Base-by-base conservation (phyloP, 2,888 invertebrate genomes). In the Petrolisthes cinctipes region DNA sequence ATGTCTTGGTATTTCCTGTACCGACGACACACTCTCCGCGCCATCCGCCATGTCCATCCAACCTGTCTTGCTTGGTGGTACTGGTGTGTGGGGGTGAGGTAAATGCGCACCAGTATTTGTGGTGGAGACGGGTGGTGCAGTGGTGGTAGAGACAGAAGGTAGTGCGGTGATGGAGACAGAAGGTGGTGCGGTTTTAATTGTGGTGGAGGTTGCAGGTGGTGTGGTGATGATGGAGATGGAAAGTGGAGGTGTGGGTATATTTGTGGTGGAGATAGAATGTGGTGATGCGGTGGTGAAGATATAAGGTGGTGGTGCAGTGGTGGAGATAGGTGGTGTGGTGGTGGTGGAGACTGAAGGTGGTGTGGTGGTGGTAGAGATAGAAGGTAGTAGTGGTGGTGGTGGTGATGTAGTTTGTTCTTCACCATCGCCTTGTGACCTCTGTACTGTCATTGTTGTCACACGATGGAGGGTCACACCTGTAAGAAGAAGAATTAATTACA, bases 371-470 rank as follows among this genome's bases (percentile, higher is more conserved):
- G n/a, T 51, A 37, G 79, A 7, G 53, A 37, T n/a, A 82, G 23
- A n/a, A 23, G 68, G 11, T 5, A 75, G n/a, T 57, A 66, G 82
- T 61, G 23, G 37, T 54, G 20, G 71, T 11, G 84, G 73, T 14
- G 56, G 51, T 9, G 82, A 66, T n/a, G 75, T n/a, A 51, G 83
- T 81, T 53, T 87, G 85, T 53, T 89, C 89, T 61, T 89, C 85
- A 0, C 89, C 89, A 89, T 89, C 89, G 23, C 89, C 89, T 9
- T 84, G 83, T 61, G 89, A 89, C 56, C 89, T 88, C 61, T 82
- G 82, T 11, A 76, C 88, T n/a, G 85, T 37, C 37, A 37, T 37
- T 37, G 37, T 82, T 51, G 85, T 82, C n/a, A 78, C 85, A 75
- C 88, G 82, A 37, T 88, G 88, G n/a, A 88, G 78, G 37, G 88